These are phyloP conservation scores for Clamator glandarius DNA, from an alignment of 2,797 vertebrate species.

Conservation along the genomic window DNA sequence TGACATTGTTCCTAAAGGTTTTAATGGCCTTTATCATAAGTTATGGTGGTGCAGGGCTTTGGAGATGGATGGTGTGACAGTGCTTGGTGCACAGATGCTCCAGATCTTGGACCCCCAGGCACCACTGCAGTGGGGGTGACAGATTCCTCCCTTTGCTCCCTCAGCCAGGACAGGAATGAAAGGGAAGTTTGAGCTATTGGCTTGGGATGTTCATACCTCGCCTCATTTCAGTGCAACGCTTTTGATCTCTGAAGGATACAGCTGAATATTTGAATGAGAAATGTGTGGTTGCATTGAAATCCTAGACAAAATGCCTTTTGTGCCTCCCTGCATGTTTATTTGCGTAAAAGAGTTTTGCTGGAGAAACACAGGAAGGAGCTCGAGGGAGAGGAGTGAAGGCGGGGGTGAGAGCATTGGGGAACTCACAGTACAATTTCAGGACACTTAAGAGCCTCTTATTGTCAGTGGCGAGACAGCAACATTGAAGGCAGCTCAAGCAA, in stretches of 20 bases:
- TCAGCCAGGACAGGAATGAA: background rate
- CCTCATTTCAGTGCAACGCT: background rate
- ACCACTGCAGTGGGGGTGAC: rapidly evolving
- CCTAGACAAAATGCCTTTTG: constrained; percentile 47
- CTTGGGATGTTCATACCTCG: background rate
- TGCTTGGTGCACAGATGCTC: background rate
- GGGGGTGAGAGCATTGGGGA: background rate
- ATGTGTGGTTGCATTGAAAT: background rate
- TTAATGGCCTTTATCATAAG: background rate
- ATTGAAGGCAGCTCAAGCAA: background rate
- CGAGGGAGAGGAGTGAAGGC: background rate
- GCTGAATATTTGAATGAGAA: constrained; percentile 50
- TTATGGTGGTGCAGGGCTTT: background rate
- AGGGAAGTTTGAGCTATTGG: background rate
- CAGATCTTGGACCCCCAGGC: background rate
- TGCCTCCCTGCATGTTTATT: constrained; percentile 48
- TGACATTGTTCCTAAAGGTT: background rate
- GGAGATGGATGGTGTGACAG: background rate
- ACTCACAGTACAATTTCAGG: background rate
- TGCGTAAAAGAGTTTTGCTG: constrained; percentile 36
- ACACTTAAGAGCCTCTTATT: constrained; percentile 40
- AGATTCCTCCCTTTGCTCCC: rapidly evolving
- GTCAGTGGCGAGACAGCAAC: background rate
- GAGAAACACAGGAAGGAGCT: constrained; percentile 40
- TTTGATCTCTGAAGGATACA: constrained; percentile 31